Base-by-base conservation (phyloP, 2,797 vertebrate species). In the Diceros bicornis region DNA sequence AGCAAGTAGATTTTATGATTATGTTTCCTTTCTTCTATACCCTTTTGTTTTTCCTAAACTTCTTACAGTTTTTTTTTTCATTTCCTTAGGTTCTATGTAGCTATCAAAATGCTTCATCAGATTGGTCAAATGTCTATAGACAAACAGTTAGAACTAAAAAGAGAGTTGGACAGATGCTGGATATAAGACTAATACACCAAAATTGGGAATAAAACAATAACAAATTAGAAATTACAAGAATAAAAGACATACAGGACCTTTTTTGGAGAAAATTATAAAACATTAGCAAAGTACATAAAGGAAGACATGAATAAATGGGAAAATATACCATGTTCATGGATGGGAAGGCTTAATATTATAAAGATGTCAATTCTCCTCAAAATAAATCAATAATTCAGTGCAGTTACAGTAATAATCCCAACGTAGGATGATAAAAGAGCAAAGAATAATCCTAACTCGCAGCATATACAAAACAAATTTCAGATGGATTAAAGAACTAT, bases 31-130 rank as follows among this genome's bases (percentile, higher is more conserved):
- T 88, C 37, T 89, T n/a, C 23, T 18, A 69, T 32, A 37, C 25
- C 14, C 14, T 62, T 44, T 37, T 59, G 32, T 32, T 74, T 59
- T 79, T 44, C 41, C 25, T 84, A 66, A 59, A 74, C 17, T 52
- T 92, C 23, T 34, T 79, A 77, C 64, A 93, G 59, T 74, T 72
- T 52, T 87, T 74, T 74, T 82, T 72, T 55, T 32, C 37, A 64
- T 69, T 94, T 94, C 41, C 75, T 92, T 59, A 62, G 12, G 37
- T 57, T 57, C 32, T 92, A 57, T 34, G 25, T 71, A 78, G 21
- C 71, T 94, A 88, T 69, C 62, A 89, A 89, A 92, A 50, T 72
- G 11, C 12, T 92, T 92, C 37, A 84, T 84, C 17, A 64, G 8
- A 57, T 78, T 25, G 41, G 44, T 83, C 62, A 82, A 68, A 71